Percentiles rank a stretch among this genome's conserved stretches.
These are phyloP conservation scores for Baryphthengus martii DNA, from an alignment of 2,113 vertebrate species.

Conservation along the genomic window DNA sequence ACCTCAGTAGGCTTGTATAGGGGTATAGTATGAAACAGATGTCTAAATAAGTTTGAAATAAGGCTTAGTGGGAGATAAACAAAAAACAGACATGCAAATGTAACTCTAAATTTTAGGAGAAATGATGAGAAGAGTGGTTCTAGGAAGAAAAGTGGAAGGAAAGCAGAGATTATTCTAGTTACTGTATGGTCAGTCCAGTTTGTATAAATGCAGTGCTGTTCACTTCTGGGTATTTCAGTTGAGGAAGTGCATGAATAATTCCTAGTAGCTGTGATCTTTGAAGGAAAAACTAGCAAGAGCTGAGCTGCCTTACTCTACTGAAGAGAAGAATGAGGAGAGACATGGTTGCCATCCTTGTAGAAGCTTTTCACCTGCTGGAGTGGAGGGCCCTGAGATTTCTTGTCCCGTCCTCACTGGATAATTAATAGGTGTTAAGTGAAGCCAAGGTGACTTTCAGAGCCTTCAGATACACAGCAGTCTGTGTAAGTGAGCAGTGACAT, in stretches of 20 bases:
- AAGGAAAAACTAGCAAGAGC: neutral
- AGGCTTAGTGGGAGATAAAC: neutral
- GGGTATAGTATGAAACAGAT: neutral
- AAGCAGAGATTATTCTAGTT: neutral
- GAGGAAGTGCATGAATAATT: neutral
- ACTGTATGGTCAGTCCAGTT: accelerated
- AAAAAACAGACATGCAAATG: neutral
- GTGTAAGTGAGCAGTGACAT: neutral
- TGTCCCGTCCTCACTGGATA: neutral
- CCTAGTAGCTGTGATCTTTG: neutral
- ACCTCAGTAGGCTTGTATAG: neutral
- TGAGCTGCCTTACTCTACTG: neutral
- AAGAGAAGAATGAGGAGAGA: neutral
- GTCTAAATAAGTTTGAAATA: neutral
- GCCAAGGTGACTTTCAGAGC: neutral
- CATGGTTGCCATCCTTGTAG: neutral
- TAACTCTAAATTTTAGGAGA: neutral
- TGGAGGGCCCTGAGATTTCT: neutral
- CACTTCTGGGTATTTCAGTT: neutral
- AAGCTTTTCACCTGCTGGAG: neutral
- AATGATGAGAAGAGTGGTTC: neutral
- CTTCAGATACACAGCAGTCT: neutral
- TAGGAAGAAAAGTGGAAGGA: neutral
- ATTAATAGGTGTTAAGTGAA: neutral
- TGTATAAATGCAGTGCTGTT: neutral